Percentiles rank a stretch among this genome's conserved stretches.
Conservation (phyloP, 64 coral and sea anemone species). For the Porites lutea region DNA sequence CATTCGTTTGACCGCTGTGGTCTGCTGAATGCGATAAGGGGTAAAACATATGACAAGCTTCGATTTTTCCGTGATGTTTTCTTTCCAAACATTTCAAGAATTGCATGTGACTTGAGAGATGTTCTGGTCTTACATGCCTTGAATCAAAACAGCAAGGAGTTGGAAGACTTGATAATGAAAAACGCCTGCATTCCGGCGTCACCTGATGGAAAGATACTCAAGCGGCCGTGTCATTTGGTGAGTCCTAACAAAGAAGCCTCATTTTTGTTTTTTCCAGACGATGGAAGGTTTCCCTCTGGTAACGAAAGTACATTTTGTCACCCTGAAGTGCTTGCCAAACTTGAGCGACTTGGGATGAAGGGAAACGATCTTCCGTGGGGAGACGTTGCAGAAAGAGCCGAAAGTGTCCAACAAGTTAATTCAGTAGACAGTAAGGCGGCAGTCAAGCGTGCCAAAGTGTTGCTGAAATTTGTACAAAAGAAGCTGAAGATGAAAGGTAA, state of each 20-base stretch:
- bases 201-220: constrained; percentile 48
- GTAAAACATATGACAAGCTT: not conserved
- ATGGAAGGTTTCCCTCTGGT: constrained; percentile 64
- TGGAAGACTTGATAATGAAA: constrained; percentile 30
- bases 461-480: constrained; percentile 38
- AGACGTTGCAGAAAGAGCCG: constrained; percentile 67
- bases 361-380: constrained; percentile 54
- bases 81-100: constrained; percentile 46
- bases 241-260: constrained; percentile 51
- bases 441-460: constrained; percentile 8
- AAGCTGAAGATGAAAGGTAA: constrained; percentile 1
- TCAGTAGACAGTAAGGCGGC: not conserved
- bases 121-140: constrained; percentile 53
- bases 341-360: constrained; percentile 63
- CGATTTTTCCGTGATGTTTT: constrained; percentile 69
- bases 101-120: constrained; percentile 13
- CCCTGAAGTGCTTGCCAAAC: constrained; percentile 17
- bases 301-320: constrained; percentile 17
- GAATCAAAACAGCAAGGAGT: constrained; percentile 7
- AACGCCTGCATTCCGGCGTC: constrained; percentile 67
- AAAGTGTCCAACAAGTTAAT: constrained; percentile 34
- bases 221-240: constrained; percentile 57
- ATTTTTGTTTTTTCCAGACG: constrained; percentile 58
- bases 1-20: constrained; percentile 31
- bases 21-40: not conserved